These are phyloP conservation scores for Crossocerus cetratus DNA, from an alignment of 2,888 invertebrate genomes.

Conservation along the genomic window DNA sequence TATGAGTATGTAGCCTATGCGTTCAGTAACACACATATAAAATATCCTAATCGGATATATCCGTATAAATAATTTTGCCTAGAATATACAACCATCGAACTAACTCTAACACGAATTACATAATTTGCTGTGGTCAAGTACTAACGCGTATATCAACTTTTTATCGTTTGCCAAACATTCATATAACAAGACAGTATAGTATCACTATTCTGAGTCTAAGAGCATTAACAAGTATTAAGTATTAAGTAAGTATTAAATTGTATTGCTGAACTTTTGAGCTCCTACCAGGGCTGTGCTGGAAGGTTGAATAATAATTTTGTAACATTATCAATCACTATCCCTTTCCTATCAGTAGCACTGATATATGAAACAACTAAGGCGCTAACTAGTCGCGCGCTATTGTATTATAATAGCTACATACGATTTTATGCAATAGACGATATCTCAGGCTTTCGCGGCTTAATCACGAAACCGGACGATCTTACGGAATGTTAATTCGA, in stretches of 20 bases:
- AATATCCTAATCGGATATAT: constrained; percentile 32
- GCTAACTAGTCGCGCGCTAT: background rate
- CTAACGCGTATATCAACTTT: constrained; percentile 49
- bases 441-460: constrained; percentile 30
- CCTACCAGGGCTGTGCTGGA: constrained; percentile 41
- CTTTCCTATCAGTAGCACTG: constrained; percentile 44
- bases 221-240: constrained; percentile 41
- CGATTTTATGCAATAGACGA: constrained; percentile 1
- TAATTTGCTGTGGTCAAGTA: constrained; percentile 42
- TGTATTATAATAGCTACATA: constrained; percentile 22
- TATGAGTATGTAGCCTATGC: constrained; percentile 49
- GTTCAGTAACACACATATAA: constrained; percentile 38
- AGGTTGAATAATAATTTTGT: constrained; percentile 40
- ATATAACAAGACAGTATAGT: constrained; percentile 43
- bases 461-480: too few species aligned
- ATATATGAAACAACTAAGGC: constrained; percentile 34
- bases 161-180: constrained; percentile 42
- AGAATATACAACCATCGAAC: constrained; percentile 56
- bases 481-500: constrained; percentile 52
- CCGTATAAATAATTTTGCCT: constrained; percentile 43
- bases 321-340: constrained; percentile 45
- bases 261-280: constrained; percentile 46
- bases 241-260: constrained; percentile 22
- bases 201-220: constrained; percentile 34
- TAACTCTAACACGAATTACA: constrained; percentile 46